These are phyloP conservation scores for Eilema sororculum DNA, from an alignment of 2,888 invertebrate species.

Conservation along the genomic window DNA sequence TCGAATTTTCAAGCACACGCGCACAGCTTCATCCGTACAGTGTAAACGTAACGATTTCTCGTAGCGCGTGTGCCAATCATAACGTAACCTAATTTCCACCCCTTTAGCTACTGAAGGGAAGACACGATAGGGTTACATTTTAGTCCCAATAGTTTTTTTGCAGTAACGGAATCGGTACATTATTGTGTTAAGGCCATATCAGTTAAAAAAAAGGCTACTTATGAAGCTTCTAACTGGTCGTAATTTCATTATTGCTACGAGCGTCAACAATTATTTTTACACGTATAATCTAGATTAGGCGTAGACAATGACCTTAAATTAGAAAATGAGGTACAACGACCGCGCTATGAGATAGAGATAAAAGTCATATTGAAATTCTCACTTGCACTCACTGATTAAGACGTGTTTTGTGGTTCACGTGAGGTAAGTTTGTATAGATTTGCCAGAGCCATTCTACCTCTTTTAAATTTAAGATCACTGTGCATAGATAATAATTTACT, in stretches of 20 bases:
- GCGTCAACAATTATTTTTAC: neutral
- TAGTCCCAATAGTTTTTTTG: neutral
- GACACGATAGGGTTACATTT: neutral
- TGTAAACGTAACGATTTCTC: no score
- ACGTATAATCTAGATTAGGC: neutral
- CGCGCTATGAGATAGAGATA: neutral
- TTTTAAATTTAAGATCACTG: neutral
- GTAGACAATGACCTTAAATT: neutral
- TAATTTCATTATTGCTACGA: constrained; percentile 11
- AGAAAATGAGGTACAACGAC: neutral
- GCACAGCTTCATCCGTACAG: no score
- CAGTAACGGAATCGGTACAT: neutral
- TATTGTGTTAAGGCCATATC: neutral
- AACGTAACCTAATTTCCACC: no score
- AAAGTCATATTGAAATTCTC: neutral
- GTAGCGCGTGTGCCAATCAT: no score
- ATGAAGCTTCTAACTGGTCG: neutral
- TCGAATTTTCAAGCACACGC: no score
- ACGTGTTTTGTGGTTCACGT: neutral
- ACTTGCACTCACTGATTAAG: neutral
- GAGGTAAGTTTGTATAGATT: no score
- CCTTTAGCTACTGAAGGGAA: neutral
- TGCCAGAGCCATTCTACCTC: no score
- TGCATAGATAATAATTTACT: neutral
- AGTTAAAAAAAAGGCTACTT: neutral